Evolutionary conservation across 2,888 invertebrate species (phyloP).

Genomic region (Scaeva pyrastri): DNA sequence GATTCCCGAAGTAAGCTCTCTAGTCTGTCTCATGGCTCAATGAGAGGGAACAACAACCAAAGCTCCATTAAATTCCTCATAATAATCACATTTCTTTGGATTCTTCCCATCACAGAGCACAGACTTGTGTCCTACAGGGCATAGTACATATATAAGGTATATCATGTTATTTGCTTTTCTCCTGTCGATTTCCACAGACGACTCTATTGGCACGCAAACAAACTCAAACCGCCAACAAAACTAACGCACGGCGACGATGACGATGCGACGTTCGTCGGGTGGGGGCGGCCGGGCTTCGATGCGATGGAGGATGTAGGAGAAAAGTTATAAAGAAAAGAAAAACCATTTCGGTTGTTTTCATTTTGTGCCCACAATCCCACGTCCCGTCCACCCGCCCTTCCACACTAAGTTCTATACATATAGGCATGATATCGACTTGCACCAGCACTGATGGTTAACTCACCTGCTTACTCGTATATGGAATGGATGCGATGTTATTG

Average conservation of each 20-base stretch:
- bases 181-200: constrained; percentile 24
- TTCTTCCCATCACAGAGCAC: constrained; percentile 23
- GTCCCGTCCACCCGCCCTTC: constrained; percentile 24
- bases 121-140: background rate
- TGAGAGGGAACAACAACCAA: constrained; percentile 31
- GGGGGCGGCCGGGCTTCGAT: background rate
- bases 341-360: constrained; percentile 45
- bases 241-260: background rate
- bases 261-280: background rate
- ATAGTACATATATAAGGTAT: constrained; percentile 35
- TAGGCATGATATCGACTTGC: too few species aligned
- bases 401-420: background rate
- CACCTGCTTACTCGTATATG: too few species aligned
- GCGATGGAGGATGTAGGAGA: background rate
- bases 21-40: background rate
- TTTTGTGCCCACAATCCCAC: background rate
- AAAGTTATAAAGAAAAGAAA: constrained; percentile 45
- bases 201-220: constrained; percentile 12
- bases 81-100: constrained; percentile 69
- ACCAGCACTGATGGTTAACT: too few species aligned
- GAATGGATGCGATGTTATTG: constrained; percentile 33
- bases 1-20: constrained; percentile 48
- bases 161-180: constrained; percentile 44
- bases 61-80: constrained; percentile 67
- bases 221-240: constrained; percentile 6